These are phyloP conservation scores for Nycticorax nycticorax DNA, from an alignment of 2,113 vertebrate genomes.

Conservation along the genomic window DNA sequence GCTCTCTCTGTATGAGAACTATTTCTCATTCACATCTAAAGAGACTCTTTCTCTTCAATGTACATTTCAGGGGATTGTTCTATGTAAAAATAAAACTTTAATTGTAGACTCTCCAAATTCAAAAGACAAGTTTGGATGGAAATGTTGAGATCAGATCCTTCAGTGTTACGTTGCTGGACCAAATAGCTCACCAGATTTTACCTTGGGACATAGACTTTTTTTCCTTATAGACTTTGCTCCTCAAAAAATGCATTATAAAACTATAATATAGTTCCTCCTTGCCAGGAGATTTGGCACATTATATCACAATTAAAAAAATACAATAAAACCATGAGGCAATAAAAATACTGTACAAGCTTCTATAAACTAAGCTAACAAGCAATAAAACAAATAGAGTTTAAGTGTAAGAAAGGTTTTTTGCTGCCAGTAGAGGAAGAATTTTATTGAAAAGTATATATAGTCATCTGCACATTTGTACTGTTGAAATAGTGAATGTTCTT, in stretches of 20 bases:
- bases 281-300: slow-evolving; percentile 34
- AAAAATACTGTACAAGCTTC: slow-evolving; percentile 30
- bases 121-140: background rate
- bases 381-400: slow-evolving; percentile 48
- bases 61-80: background rate
- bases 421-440: slow-evolving; percentile 26
- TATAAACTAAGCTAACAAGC: slow-evolving; percentile 62
- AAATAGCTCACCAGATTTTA: background rate
- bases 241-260: background rate
- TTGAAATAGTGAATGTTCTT: slow-evolving; percentile 8
- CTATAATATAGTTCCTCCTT: background rate
- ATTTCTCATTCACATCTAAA: background rate
- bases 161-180: background rate
- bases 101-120: background rate
- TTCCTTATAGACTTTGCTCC: background rate
- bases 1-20: background rate
- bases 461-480: background rate
- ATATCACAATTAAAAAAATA: slow-evolving; percentile 44
- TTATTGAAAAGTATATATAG: slow-evolving; percentile 30
- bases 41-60: background rate
- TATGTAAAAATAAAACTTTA: background rate
- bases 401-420: background rate
- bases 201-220: background rate
- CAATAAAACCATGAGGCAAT: slow-evolving; percentile 32
- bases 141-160: background rate